Base-by-base conservation (phyloP, 2,888 invertebrate genomes). In the Epirrhoe alternata region DNA sequence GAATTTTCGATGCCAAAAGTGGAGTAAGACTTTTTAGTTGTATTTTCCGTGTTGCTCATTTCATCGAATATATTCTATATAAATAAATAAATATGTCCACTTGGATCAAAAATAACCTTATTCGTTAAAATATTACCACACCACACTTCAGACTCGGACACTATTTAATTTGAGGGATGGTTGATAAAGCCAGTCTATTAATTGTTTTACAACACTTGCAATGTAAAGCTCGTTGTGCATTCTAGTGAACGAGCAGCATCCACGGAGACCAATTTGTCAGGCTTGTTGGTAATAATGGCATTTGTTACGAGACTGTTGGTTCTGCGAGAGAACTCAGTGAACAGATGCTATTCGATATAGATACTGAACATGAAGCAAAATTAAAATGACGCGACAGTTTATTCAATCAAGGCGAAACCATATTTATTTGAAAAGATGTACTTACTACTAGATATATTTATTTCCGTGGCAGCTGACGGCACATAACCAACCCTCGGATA, bases 161-260 rank as follows among this genome's bases (percentile, higher is more conserved):
- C n/a, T 38, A 45, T 12, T 61, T 62, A 60, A 47, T 52, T 58
- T n/a, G 10, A 55, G 64, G 63, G 58, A 64, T 56, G 58, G 42
- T 49, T 45, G 66, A 55, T 60, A 55, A 59, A 66, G 58, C 49
- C 33, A 49, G 61, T 49, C 35, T 45, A 66, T 68, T 57, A 58
- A 68, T 66, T 56, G 64, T 58, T 58, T 64, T 66, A 58, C 58
- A 53, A 52, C 57, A 63, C 54, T 61, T 45, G 51, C 51, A 62
- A 62, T 61, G 60, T 60, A 57, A 69, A 49, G 47, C 14, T 68
- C 53, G 50, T 45, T 57, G n/a, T 49, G 53, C 53, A 64, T 64
- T 64, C 59, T 17, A 58, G 64, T 68, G 8, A 52, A 33, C 33
- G 52, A 35, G 16, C 50, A 31, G 52, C 42, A 52, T 52, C 51